Conservation (phyloP, 2,113 vertebrate species). For the Dipodomys merriami region DNA sequence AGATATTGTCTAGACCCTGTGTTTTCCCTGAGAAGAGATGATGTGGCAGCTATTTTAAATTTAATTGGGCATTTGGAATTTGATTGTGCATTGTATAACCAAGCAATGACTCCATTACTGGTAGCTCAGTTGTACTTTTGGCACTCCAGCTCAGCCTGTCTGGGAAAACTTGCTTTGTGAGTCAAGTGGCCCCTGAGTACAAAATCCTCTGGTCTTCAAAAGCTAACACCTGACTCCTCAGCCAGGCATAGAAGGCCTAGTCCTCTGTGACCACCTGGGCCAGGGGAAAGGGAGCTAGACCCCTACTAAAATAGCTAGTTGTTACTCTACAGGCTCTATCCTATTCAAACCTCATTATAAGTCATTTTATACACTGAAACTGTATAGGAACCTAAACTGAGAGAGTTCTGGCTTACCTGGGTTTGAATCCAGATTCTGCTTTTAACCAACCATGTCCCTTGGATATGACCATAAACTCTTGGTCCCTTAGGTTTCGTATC, state of each 20-base stretch:
- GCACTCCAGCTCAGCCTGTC: background rate
- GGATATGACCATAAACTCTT: background rate
- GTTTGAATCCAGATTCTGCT: slow-evolving; percentile 35
- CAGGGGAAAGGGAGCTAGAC: background rate
- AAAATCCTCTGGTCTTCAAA: background rate
- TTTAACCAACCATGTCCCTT: background rate
- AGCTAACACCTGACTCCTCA: background rate
- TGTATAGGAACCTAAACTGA: background rate
- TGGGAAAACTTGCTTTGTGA: slow-evolving; percentile 2
- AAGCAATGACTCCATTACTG: background rate
- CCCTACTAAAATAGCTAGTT: background rate
- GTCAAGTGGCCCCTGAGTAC: background rate
- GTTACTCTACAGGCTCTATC: background rate
- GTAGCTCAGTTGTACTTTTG: background rate
- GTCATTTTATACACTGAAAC: background rate
- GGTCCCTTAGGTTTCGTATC: background rate
- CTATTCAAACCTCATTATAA: background rate
- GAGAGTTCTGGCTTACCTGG: background rate
- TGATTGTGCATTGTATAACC: slow-evolving; percentile 20
- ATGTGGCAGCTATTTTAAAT: slow-evolving; percentile 17
- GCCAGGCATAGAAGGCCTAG: background rate
- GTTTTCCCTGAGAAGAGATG: background rate
- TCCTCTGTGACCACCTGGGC: background rate
- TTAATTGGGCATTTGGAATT: background rate
- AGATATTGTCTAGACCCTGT: background rate